These are phyloP conservation scores for Standfussiana lucernea DNA, from an alignment of 2,888 invertebrate species.

Conservation along the genomic window DNA sequence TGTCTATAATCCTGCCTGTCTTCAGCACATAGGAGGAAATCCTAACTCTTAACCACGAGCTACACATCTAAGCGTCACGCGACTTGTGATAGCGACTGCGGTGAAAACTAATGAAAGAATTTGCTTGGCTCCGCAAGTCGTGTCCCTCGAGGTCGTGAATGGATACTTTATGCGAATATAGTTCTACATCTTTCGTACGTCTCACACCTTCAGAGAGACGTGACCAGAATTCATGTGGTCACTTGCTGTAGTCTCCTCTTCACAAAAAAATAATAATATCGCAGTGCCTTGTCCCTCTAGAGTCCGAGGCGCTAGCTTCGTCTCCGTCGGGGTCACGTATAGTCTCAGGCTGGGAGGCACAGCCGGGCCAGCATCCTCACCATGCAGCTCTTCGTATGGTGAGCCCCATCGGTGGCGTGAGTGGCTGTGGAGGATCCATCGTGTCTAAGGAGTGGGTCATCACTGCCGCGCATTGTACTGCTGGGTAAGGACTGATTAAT, in stretches of 20 bases:
- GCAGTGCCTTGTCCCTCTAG: not conserved
- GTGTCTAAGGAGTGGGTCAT: conserved; percentile 81
- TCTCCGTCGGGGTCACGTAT: conserved; percentile 72
- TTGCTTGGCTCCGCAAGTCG: not conserved
- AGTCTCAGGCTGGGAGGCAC: conserved; percentile 84
- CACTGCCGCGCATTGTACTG: conserved; percentile 85
- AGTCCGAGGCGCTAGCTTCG: conserved; percentile 20
- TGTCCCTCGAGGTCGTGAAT: not conserved
- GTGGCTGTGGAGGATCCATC: conserved; percentile 82
- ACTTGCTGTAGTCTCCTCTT: not conserved
- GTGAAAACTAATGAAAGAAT: not conserved
- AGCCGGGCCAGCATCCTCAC: conserved; percentile 82
- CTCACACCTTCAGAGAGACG: not conserved
- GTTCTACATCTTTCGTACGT: not conserved
- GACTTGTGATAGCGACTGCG: not conserved
- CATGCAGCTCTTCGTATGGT: conserved; percentile 81
- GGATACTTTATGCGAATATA: not conserved
- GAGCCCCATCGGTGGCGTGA: conserved; percentile 71
- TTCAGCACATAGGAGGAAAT: not conserved
- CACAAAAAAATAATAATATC: not conserved
- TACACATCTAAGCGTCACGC: not conserved
- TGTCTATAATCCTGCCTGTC: not conserved
- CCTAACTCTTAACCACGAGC: not conserved
- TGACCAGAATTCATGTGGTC: not conserved
- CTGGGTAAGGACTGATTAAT: conserved; percentile 71